Evolutionary conservation across 2,888 invertebrate genomes (phyloP), one percentile per base, ranked within the genome.

Genomic region (Caenorhabditis sinica): DNA sequence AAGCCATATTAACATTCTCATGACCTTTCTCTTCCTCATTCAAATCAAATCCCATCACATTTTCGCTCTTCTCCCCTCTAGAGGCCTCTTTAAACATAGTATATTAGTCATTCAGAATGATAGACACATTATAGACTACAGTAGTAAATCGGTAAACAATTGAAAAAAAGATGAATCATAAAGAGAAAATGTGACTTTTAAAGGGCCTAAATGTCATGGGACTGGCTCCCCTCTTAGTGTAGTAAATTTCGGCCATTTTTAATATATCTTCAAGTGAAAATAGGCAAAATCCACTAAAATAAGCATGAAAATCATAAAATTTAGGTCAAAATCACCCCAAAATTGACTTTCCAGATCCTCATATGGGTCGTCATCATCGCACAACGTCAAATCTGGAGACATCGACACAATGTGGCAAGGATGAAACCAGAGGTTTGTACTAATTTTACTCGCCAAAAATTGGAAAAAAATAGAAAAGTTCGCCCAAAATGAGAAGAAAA

Each of bases 331-430:
- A 51, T 30, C 1, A 28, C 15, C 15, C 9, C 17, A 60, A 63
- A 63, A 17, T 15, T 20, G 15, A 56, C 15, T 28, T 77, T 89
- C 58, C 84, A 89, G 89, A 53, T 87, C 11, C n/a, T 89, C 28
- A 87, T 89, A 49, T 74, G 88, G 60, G 66, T 84, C 43, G 79
- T 58, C 15, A 88, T 90, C 33, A 88, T 90, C 72, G 85, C 76
- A 0, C 83, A 87, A 58, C 87, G 92, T 3, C 92, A 92, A 74
- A 90, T 91, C 20, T 84, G 84, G 36, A 88, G 92, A n/a, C 87
- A 89, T 30, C 88, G 91, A 25, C 85, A 87, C 63, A 92, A 92
- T 74, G 89, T 83, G 65, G 89, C 89, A 11, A 76, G 91, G 56
- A 87, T 89, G 30, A 83, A 85, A 40, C 88, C 91, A 20, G 76